Base-by-base conservation (phyloP, 92 coral and sea anemone species). In the Phenganax marumi region DNA sequence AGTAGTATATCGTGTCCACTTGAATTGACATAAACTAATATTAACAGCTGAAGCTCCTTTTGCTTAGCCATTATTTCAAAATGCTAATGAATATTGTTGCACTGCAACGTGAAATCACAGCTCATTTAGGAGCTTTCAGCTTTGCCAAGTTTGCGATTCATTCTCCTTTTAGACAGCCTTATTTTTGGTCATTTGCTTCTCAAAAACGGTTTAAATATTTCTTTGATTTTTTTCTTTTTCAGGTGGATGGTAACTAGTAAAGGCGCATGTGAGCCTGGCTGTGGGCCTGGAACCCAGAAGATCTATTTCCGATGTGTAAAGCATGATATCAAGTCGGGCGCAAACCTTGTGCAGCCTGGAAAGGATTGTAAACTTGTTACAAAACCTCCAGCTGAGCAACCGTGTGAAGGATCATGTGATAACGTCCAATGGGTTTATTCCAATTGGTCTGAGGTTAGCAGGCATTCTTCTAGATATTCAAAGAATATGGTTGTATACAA, bases 261-360 rank as follows among this genome's bases (percentile, higher is more conserved):
- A 0, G 87, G 88, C 0, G 57, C 86, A 21, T 95, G 98, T 50
- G 88, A 97, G 9, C 89, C 84, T 17, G 91, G 88, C 11, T 95
- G 98, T 82, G 98, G 98, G 33, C 46, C 84, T 83, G 98, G 98
- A 12, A 72, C 82, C 48, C 89, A 91, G 77, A 90, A 60, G 52
- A 93, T 90, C 62, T 83, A 65, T 33, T 80, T 77, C 6, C 85
- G 72, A 10, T 95, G 98, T 78, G 87, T 86, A 77, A 89, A 88
- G 22, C 79, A 86, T 60, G 73, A 58, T 26, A 85, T 88, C 10
- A 73, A 71, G 17, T 73, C 82, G 0, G 77, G 82, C 87, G 87
- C 84, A 14, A 50, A 65, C 66, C 57, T 74, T 12, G 93, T 88
- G 0, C 46, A 52, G 46, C 63, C 22, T 17, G 88, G 85, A 23